Base-by-base conservation (phyloP, 2,888 invertebrate species). In the Nineta flava region DNA sequence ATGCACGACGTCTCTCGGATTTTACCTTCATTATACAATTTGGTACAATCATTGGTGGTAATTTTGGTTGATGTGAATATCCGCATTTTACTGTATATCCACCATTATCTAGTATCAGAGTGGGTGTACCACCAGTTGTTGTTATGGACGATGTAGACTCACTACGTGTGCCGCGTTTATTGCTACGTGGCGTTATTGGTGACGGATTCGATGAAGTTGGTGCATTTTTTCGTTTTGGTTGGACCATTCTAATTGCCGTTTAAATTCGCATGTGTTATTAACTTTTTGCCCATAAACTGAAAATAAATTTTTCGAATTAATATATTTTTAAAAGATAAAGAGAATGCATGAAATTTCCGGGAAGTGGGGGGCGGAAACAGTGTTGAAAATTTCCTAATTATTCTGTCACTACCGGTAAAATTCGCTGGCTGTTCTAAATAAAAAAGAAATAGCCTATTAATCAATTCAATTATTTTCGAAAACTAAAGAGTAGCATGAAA, bases 1-100 rank as follows among this genome's bases (percentile, higher is more conserved):
- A 99, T 0, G 92, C 84, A 42, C 97, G 76, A 9, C 95, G 80
- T 49, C 94, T 72, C 66, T 99, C 97, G 48, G 91, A 92, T 68
- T 96, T 97, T 0, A 95, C 95, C 74, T 99, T 99, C 79, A 94
- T 92, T 26, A 99, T 88, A 61, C 91, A 93, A 68, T 99, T 99
- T 1, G 96, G 94, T 47, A 93, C 75, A 13, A 87, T 62, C 60
- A 79, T 81, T 17, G 45, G 45, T 26, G 91, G 83, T 26, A 26
- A 7, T 51, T 80, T 68, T 53, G 67, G 70, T 56, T 75, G 75
- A 7, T 73, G 76, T 2, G 85, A 77, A 59, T 81, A 75, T n/a
- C 92, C 94, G 50, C 83, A 82, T 76, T 95, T 95, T 1, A 85
- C 82, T 1, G 80, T 78, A 61, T 83, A 84, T 1, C 83, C 94